Conservation (phyloP, 2,797 vertebrate genomes). For the Sylvilagus floridanus region DNA sequence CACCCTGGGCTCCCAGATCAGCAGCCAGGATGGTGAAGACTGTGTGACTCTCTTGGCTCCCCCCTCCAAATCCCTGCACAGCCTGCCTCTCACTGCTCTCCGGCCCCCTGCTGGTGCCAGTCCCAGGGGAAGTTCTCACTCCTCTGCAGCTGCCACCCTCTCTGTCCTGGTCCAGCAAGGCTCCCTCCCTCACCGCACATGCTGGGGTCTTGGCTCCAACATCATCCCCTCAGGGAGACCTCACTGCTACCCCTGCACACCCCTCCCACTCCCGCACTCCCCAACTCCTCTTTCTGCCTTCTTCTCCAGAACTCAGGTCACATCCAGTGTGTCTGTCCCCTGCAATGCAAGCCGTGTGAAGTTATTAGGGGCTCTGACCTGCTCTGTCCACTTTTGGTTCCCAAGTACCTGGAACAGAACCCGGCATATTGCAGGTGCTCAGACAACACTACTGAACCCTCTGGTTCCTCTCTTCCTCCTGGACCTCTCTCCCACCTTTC, state of each 20-base stretch:
- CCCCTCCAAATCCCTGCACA: not conserved
- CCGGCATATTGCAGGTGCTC: not conserved
- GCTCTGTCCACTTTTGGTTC: not conserved
- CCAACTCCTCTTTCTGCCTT: not conserved
- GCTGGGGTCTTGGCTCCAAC: not conserved
- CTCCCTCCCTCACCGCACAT: not conserved
- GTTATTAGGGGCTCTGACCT: not conserved
- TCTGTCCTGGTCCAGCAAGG: not conserved
- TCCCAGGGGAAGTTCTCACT: not conserved
- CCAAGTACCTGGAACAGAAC: not conserved
- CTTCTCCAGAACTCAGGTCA: not conserved
- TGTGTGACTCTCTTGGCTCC: not conserved
- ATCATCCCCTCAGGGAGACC: not conserved
- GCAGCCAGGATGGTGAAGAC: not conserved
- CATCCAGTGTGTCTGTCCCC: not conserved
- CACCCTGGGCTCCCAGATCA: not conserved
- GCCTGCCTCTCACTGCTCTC: not conserved
- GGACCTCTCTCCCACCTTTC: not conserved
- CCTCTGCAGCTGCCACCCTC: not conserved
- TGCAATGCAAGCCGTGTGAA: not conserved
- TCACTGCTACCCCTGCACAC: not conserved
- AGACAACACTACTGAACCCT: not conserved
- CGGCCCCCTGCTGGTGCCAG: not conserved
- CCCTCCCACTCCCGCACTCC: not conserved
- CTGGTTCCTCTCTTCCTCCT: not conserved